phyloP scores from a whole-genome alignment of 2,797 vertebrate genomes.

The Alca torda region DNA sequence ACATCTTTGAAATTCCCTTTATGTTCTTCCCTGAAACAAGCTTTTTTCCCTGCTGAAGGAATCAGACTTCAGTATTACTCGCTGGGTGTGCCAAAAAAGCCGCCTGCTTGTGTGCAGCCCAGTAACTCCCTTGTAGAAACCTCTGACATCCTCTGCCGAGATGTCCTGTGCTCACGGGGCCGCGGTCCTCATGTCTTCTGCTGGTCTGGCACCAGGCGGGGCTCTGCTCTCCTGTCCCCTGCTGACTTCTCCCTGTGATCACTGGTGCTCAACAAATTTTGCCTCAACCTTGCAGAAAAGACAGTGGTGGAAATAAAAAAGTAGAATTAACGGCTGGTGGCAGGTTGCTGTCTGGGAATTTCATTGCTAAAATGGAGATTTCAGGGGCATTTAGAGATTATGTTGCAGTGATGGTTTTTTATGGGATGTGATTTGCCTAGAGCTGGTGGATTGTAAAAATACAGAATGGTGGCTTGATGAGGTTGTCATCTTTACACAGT shows the following conservation, averaged over 20 bases:
- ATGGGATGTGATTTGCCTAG: neutral
- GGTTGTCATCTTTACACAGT: neutral
- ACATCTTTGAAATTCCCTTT: neutral
- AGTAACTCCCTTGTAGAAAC: neutral
- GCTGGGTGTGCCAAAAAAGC: neutral
- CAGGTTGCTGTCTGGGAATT: neutral
- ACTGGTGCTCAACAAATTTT: neutral
- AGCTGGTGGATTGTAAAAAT: neutral
- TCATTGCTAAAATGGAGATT: neutral
- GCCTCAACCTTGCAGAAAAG: neutral
- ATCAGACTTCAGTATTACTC: neutral
- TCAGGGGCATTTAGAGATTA: neutral
- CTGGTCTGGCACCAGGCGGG: accelerated
- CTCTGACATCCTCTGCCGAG: neutral
- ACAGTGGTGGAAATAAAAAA: neutral
- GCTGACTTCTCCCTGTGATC: neutral
- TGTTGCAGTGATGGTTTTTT: neutral
- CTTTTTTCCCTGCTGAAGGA: neutral
- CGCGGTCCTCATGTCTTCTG: accelerated
- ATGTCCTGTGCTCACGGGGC: neutral
- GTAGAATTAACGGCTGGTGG: neutral
- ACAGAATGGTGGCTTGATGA: neutral
- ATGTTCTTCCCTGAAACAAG: neutral
- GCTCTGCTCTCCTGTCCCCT: neutral
- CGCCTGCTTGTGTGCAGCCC: neutral